A percentile compares a stretch with the other conserved stretches of the same genome.
These are phyloP conservation scores for Ectemnius lituratus DNA, from an alignment of 2,888 invertebrate species.

Conservation along the genomic window DNA sequence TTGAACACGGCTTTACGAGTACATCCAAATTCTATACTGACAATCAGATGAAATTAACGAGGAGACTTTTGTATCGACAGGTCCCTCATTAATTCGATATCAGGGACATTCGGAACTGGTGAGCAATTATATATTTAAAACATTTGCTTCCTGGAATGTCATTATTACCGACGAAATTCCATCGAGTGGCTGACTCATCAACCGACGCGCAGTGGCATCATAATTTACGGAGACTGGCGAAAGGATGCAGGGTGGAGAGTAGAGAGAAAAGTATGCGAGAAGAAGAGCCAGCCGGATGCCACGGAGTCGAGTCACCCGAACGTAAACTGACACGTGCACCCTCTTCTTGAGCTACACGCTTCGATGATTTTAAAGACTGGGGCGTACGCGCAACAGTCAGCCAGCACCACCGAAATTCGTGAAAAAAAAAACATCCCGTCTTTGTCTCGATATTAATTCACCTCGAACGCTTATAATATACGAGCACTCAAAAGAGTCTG, in stretches of 20 bases:
- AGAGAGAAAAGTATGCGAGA: constrained; percentile 66
- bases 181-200: constrained; percentile 39
- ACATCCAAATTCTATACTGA: no score
- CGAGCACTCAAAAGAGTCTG: no score
- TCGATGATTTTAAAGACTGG: constrained; percentile 60
- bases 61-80: no score
- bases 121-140: no score
- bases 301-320: constrained; percentile 63
- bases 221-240: constrained; percentile 51
- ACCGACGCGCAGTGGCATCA: constrained; percentile 11
- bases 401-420: constrained; percentile 9
- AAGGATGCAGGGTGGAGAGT: constrained; percentile 59
- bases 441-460: constrained; percentile 8
- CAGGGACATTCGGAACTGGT: no score
- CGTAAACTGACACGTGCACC: constrained; percentile 63
- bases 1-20: no score
- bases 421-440: not conserved
- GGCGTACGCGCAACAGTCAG: constrained; percentile 31
- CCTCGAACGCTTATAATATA: no score
- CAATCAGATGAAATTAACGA: no score
- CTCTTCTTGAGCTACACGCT: constrained; percentile 57
- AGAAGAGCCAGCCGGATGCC: constrained; percentile 62
- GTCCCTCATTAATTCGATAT: no score
- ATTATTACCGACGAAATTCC: no score
- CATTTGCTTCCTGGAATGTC: no score